A percentile compares a stretch with the other conserved stretches of the same genome.
Evolutionary conservation across 2,888 invertebrate genomes (phyloP).

Genomic region (Notodonta ziczac): DNA sequence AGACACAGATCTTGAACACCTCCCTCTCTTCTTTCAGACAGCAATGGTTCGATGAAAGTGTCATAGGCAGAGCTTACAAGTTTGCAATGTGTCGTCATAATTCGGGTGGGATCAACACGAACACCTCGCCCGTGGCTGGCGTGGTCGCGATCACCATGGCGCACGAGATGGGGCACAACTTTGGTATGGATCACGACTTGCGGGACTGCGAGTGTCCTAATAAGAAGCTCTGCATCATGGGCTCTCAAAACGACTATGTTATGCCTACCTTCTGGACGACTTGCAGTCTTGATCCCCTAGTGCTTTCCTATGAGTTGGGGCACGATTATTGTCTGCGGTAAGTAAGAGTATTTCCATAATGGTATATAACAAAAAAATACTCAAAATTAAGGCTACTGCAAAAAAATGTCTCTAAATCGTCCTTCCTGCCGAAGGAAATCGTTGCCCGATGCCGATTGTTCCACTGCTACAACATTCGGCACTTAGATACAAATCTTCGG

Average conservation of each 20-base stretch:
- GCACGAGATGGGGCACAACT: constrained; percentile 25
- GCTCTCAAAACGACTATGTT: constrained; percentile 91
- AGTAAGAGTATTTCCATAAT: constrained; percentile 7
- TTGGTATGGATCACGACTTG: constrained; percentile 21
- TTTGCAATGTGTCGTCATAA: constrained; percentile 98
- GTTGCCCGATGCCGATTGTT: no score
- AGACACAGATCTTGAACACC: no score
- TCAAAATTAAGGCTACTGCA: no score
- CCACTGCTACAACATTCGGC: no score
- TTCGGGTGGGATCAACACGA: constrained; percentile 25
- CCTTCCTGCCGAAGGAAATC: no score
- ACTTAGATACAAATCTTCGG: no score
- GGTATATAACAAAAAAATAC: no score
- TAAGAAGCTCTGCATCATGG: constrained; percentile 97
- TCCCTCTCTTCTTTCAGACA: constrained; percentile 86
- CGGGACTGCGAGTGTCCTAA: constrained; percentile 91
- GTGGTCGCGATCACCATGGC: constrained; percentile 18
- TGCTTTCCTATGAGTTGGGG: constrained; percentile 95
- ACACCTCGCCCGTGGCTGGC: constrained; percentile 5
- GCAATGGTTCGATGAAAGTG: constrained; percentile 94
- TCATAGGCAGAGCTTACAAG: constrained; percentile 98
- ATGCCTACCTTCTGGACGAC: constrained; percentile 96
- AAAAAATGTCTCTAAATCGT: no score
- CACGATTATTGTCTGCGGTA: constrained; percentile 95
- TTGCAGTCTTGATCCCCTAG: constrained; percentile 95